Evolutionary conservation across 2,888 invertebrate genomes (phyloP).

Genomic region (Cephus sareptanus): DNA sequence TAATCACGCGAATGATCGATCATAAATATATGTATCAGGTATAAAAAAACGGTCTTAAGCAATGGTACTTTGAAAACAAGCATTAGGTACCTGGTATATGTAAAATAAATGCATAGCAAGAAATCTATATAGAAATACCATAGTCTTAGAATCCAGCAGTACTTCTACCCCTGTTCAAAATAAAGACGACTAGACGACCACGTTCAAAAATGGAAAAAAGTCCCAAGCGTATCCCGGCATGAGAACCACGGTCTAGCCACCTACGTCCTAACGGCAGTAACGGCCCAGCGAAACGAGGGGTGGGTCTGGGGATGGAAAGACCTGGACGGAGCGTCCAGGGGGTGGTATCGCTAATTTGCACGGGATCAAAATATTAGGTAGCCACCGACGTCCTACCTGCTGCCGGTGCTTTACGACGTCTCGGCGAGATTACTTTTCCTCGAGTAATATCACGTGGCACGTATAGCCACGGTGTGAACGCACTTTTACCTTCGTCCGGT

Average conservation of each 20-base stretch:
- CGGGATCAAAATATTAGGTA: slow-evolving; percentile 13
- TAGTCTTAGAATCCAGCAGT: background rate
- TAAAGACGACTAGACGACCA: background rate
- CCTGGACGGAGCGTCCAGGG: background rate
- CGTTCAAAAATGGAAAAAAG: background rate
- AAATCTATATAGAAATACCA: background rate
- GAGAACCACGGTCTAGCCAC: slow-evolving; percentile 12
- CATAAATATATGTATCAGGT: too few species aligned
- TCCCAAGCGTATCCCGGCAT: background rate
- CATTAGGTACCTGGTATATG: too few species aligned
- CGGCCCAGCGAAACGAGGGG: slow-evolving; percentile 8
- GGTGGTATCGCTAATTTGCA: slow-evolving; percentile 17
- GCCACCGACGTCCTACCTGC: background rate
- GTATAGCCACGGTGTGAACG: background rate
- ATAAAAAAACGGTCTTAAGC: too few species aligned
- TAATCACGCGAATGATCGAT: background rate
- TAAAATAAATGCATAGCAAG: background rate
- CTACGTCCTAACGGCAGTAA: slow-evolving; percentile 9
- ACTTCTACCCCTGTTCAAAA: background rate
- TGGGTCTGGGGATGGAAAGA: background rate
- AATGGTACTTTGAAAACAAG: background rate
- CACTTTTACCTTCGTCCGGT: background rate
- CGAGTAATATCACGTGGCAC: background rate
- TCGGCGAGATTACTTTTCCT: slow-evolving; percentile 8
- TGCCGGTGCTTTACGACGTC: slow-evolving; percentile 1